phyloP scores from a whole-genome alignment of 2,888 invertebrate species.

The Mesodorylaimus sp. region DNA sequence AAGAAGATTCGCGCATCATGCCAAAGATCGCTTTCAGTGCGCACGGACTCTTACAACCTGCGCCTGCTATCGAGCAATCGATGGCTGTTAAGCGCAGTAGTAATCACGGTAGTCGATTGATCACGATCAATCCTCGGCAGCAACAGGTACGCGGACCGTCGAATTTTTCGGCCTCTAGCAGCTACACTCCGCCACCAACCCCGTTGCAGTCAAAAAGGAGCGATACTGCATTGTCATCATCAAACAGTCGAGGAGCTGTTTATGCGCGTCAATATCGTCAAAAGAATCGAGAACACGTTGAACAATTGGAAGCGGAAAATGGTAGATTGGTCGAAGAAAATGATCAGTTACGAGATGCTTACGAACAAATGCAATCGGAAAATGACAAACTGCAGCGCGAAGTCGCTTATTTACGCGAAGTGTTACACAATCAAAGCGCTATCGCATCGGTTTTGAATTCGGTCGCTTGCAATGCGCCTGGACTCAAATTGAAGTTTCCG shows the following conservation, averaged over 20 bases:
- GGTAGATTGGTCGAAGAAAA: not conserved
- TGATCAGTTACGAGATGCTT: not conserved
- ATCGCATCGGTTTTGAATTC: not conserved
- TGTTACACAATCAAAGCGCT: not conserved
- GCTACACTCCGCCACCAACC: no score
- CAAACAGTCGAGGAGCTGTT: not conserved
- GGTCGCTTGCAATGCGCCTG: not conserved
- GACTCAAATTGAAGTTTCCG: not conserved
- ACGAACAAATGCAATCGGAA: not conserved
- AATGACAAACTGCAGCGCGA: not conserved
- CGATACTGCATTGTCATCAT: no score
- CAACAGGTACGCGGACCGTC: no score
- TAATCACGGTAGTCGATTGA: no score
- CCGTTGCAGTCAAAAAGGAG: no score
- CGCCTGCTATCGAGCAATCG: no score
- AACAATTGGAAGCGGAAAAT: not conserved
- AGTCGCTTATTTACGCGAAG: not conserved
- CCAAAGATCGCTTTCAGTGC: no score
- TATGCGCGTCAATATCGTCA: not conserved
- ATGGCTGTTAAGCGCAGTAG: no score
- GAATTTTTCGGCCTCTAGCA: no score
- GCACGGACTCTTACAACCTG: no score
- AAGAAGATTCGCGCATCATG: no score
- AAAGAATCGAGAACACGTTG: not conserved
- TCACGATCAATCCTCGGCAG: no score